These are phyloP conservation scores for Hydrochoerus hydrochaeris DNA, from an alignment of 2,113 vertebrate genomes.

Conservation along the genomic window DNA sequence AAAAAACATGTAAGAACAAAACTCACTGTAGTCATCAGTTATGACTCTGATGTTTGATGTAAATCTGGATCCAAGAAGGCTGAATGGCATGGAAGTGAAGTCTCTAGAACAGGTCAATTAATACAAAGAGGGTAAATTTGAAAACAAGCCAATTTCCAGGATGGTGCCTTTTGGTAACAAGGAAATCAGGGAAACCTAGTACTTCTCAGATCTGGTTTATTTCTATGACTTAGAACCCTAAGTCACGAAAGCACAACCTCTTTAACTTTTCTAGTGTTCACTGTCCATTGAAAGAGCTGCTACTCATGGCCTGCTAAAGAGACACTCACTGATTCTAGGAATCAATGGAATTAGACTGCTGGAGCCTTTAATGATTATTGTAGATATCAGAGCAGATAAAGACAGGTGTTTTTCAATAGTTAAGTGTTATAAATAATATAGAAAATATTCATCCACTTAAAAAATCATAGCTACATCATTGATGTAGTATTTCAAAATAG, in stretches of 20 bases:
- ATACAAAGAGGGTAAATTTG: neutral
- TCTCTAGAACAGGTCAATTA: neutral
- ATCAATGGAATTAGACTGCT: neutral
- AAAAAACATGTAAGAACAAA: neutral
- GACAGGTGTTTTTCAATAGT: neutral
- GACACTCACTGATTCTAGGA: neutral
- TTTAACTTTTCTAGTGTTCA: neutral
- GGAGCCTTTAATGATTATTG: neutral
- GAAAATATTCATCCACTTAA: neutral
- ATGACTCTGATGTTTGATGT: neutral
- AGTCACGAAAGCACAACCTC: neutral
- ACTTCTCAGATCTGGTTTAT: neutral
- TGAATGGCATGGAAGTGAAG: neutral
- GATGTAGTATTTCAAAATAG: neutral
- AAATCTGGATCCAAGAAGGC: neutral
- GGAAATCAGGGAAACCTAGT: too few relatives aligned
- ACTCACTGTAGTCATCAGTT: neutral
- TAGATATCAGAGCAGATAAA: neutral
- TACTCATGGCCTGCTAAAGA: neutral
- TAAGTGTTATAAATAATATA: neutral
- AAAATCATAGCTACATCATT: neutral
- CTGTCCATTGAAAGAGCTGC: neutral
- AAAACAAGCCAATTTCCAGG: neutral
- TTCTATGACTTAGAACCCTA: neutral
- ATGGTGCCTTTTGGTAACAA: neutral